A percentile compares a stretch with the other conserved stretches of the same genome.
phyloP scores from a whole-genome alignment of 2,113 vertebrate genomes.

The Xiphophorus couchianus region DNA sequence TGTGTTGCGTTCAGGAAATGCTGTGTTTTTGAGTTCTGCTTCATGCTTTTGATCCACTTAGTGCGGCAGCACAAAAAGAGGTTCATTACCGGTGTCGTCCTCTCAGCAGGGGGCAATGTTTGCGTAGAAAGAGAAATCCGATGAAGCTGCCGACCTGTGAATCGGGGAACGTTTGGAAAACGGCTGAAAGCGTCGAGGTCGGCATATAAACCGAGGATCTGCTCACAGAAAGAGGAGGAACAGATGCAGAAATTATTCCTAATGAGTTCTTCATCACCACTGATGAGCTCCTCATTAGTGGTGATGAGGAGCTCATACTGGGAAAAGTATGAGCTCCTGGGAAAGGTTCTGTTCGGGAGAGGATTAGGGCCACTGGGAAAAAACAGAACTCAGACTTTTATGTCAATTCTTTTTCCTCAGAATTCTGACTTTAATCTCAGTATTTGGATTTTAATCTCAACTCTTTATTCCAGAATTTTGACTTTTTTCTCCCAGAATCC shows the following conservation, averaged over 20 bases:
- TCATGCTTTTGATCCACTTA: slow-evolving; percentile 55
- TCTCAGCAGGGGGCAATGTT: slow-evolving; percentile 48
- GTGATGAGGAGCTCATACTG: no score
- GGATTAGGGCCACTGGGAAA: no score
- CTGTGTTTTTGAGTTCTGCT: slow-evolving; percentile 32
- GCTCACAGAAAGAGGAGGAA: slow-evolving; percentile 37
- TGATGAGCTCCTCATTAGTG: slow-evolving; percentile 69
- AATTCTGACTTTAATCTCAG: no score
- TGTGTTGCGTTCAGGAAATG: slow-evolving; percentile 17
- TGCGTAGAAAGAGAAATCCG: slow-evolving; percentile 72
- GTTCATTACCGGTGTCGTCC: slow-evolving; percentile 62
- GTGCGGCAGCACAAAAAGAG: slow-evolving; percentile 60
- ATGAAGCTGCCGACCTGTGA: slow-evolving; percentile 57
- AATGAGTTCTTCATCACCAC: slow-evolving; percentile 70
- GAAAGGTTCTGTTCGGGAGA: slow-evolving; percentile 11
- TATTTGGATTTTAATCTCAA: no score
- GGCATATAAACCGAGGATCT: slow-evolving; percentile 45
- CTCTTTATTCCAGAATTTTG: no score
- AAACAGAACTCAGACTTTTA: no score
- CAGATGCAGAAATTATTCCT: slow-evolving; percentile 49
- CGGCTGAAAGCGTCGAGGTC: slow-evolving; percentile 64
- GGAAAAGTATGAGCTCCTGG: slow-evolving; percentile 27
- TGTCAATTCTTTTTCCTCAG: no score
- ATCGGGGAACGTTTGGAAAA: slow-evolving; percentile 67
- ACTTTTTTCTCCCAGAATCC: no score